phyloP scores from a whole-genome alignment of 2,797 vertebrate genomes.

The Eospalax fontanierii region DNA sequence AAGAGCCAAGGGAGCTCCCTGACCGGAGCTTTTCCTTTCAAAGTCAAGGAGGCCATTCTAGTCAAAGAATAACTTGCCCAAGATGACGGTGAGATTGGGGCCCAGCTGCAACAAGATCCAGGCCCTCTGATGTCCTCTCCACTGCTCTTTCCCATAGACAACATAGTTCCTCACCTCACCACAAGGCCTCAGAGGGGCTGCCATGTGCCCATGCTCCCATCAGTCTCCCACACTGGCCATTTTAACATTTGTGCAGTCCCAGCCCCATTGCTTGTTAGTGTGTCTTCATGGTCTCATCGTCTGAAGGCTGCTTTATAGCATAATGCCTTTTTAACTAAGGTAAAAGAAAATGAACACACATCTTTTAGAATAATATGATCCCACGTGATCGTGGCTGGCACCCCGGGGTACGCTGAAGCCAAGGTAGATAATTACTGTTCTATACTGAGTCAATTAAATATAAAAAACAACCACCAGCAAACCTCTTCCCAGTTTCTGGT shows the following conservation, averaged over 20 bases:
- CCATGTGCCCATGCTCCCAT: accelerated
- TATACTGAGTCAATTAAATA: slow-evolving; percentile 59
- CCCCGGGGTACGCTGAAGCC: slow-evolving; percentile 30
- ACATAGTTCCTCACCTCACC: background rate
- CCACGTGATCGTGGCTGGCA: slow-evolving; percentile 15
- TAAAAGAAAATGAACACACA: slow-evolving; percentile 51
- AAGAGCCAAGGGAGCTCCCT: background rate
- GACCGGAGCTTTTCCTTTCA: background rate
- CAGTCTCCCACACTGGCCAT: background rate
- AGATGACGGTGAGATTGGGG: background rate
- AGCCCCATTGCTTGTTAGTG: background rate
- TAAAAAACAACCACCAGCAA: background rate
- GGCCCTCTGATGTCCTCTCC: background rate
- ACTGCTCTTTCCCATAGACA: background rate
- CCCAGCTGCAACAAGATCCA: background rate
- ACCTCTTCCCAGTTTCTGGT: background rate
- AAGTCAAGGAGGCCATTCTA: background rate
- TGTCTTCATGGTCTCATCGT: slow-evolving; percentile 22
- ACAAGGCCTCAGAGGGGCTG: background rate
- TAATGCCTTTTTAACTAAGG: slow-evolving; percentile 73
- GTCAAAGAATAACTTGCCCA: background rate
- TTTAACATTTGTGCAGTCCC: background rate
- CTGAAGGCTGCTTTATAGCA: slow-evolving; percentile 41
- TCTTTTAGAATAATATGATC: slow-evolving; percentile 62
- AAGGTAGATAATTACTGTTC: slow-evolving; percentile 55